Percentiles rank a stretch among this genome's conserved stretches.
Evolutionary conservation across 2,113 vertebrate genomes (phyloP).

Genomic region (Serinus canaria): DNA sequence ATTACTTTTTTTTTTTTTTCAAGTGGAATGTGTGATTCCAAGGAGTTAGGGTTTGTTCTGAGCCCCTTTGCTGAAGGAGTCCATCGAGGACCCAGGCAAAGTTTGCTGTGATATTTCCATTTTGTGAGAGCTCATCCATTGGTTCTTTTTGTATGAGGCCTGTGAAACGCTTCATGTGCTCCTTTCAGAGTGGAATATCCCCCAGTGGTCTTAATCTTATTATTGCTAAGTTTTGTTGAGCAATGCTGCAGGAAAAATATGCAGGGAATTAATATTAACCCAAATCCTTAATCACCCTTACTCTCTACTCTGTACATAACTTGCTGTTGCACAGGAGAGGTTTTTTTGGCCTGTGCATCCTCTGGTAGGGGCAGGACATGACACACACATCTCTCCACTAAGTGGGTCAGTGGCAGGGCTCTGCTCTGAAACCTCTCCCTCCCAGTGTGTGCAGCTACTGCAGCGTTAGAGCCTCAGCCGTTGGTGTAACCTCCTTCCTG

Average conservation of each 20-base stretch:
- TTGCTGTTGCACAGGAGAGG: too few relatives aligned
- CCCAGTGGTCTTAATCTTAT: not conserved
- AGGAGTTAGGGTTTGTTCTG: not conserved
- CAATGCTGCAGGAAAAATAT: not conserved
- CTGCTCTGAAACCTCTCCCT: not conserved
- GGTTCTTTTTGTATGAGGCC: not conserved
- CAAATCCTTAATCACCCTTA: not conserved
- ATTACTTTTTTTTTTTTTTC: not conserved
- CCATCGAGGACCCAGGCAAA: rapidly evolving
- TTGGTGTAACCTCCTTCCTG: conserved; percentile 3
- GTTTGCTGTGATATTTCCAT: not conserved
- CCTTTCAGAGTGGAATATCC: not conserved
- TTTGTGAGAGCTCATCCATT: not conserved
- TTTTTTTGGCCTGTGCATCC: not conserved
- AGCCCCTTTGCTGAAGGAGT: not conserved
- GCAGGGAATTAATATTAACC: not conserved
- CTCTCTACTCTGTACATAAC: rapidly evolving
- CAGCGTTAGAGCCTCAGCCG: not conserved
- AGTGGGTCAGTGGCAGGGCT: not conserved
- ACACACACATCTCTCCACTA: not conserved
- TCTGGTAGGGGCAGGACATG: not conserved
- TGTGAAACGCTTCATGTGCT: not conserved
- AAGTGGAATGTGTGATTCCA: not conserved
- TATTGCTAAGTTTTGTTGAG: not conserved
- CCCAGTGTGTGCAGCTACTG: not conserved